A percentile compares a stretch with the other conserved stretches of the same genome.
These are phyloP conservation scores for Herpetotheres cachinnans DNA, from an alignment of 2,113 vertebrate species.

Conservation along the genomic window DNA sequence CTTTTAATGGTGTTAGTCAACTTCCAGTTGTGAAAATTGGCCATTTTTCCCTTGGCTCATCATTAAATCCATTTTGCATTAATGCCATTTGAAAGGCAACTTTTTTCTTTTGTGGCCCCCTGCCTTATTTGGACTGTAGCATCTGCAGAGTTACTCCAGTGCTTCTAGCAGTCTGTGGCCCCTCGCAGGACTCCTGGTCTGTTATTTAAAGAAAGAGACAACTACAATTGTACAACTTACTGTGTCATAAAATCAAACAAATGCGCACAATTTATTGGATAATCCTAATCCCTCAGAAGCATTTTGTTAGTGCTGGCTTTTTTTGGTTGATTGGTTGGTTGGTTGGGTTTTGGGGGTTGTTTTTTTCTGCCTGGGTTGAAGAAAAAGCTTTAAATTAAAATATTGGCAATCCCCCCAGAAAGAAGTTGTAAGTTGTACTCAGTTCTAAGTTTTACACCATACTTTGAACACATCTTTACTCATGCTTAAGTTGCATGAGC, in stretches of 20 bases:
- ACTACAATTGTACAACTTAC: neutral
- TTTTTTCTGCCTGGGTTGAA: neutral
- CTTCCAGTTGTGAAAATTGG: neutral
- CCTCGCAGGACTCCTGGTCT: fast-evolving
- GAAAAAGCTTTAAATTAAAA: neutral
- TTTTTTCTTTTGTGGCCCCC: neutral
- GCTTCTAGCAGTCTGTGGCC: neutral
- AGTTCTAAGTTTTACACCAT: neutral
- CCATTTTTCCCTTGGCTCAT: neutral
- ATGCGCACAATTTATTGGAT: neutral
- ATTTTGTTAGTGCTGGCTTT: neutral
- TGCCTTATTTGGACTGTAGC: neutral
- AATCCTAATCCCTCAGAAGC: neutral
- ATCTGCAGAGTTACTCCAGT: neutral
- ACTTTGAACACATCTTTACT: neutral
- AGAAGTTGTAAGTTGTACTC: neutral
- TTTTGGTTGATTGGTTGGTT: neutral
- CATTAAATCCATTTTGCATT: neutral
- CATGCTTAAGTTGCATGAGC: neutral
- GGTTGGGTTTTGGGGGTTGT: fast-evolving
- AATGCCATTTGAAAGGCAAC: neutral
- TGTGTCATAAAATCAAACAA: neutral
- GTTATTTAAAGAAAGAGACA: neutral
- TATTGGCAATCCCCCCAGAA: neutral
- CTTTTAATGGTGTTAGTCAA: neutral